A percentile compares a stretch with the other conserved stretches of the same genome.
Evolutionary conservation across 2,888 invertebrate species (phyloP).

Genomic region (Philhelius pedissequus): DNA sequence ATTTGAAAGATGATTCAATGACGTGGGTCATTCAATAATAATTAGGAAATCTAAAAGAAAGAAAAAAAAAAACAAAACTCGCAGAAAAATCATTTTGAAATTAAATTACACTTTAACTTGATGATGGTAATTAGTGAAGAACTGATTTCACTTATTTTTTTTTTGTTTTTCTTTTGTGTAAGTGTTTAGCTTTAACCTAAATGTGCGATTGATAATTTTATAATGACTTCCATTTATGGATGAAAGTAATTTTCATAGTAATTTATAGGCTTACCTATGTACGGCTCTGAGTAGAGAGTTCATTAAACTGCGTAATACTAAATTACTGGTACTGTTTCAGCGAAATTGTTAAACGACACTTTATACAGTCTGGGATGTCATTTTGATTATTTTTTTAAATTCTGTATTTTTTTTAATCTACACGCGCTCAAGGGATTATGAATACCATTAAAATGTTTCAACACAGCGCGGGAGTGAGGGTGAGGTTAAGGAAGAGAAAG

Average conservation of each 20-base stretch:
- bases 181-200: background rate
- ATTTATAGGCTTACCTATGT: background rate
- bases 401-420: background rate
- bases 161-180: background rate
- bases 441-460: too few relatives aligned
- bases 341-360: background rate
- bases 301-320: slow-evolving; percentile 10
- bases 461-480: too few relatives aligned
- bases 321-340: background rate
- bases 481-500: too few relatives aligned
- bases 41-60: slow-evolving; percentile 6
- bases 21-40: slow-evolving; percentile 29
- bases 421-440: too few relatives aligned
- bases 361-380: background rate
- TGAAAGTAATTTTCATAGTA: background rate
- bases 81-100: background rate
- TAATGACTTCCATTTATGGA: background rate
- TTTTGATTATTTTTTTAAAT: too few relatives aligned
- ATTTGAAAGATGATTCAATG: slow-evolving; percentile 14
- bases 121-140: slow-evolving; percentile 9
- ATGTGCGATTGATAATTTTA: slow-evolving; percentile 3
- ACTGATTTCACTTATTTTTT: background rate
- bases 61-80: background rate
- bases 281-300: too few relatives aligned
- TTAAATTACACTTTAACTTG: background rate